Conservation (phyloP, 2,113 vertebrate species). For the Pomatorhinus ruficollis region DNA sequence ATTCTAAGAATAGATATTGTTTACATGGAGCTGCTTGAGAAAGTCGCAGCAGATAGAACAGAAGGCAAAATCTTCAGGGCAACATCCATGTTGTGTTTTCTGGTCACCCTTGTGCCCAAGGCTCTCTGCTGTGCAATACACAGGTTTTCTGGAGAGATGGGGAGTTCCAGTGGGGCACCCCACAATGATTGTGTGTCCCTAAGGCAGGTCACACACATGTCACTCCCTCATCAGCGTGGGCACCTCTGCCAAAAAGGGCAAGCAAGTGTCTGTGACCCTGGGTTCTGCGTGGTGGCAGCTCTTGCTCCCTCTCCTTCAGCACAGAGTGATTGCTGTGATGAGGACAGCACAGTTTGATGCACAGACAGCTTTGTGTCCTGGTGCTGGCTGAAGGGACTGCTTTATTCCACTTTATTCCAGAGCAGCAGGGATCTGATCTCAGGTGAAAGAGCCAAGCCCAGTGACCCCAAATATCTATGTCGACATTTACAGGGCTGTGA, state of each 20-base stretch:
- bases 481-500: background rate
- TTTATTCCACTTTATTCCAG: background rate
- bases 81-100: accelerated
- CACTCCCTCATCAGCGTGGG: background rate
- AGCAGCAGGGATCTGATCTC: background rate
- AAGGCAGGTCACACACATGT: background rate
- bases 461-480: background rate
- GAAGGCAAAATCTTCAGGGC: no score
- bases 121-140: background rate
- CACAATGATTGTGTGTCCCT: background rate
- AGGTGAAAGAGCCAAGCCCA: background rate
- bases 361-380: background rate
- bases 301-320: background rate
- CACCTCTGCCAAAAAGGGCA: background rate
- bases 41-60: no score
- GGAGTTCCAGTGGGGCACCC: background rate
- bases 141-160: background rate
- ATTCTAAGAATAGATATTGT: no score
- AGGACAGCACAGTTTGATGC: accelerated
- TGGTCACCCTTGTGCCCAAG: background rate
- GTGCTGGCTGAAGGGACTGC: background rate
- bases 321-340: accelerated
- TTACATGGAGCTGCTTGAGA: no score
- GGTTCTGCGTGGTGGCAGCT: accelerated
- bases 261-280: accelerated